These are phyloP conservation scores for Laothoe populi DNA, from an alignment of 2,888 invertebrate species.

Conservation along the genomic window DNA sequence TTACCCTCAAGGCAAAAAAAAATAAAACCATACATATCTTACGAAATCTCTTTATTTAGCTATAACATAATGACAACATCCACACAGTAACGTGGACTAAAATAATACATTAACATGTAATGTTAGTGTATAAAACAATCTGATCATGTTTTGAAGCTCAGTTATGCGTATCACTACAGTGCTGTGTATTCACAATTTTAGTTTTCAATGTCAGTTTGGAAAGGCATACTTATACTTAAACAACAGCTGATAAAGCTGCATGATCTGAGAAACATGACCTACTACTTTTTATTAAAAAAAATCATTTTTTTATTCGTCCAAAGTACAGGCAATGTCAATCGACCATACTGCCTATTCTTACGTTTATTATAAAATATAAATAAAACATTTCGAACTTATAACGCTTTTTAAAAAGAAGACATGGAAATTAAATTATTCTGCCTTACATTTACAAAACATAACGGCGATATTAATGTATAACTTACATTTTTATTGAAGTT, in stretches of 20 bases:
- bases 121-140: conserved; percentile 81
- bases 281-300: neutral
- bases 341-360: no score
- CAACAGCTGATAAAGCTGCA: neutral
- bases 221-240: conserved; percentile 31
- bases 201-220: conserved; percentile 70
- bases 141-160: conserved; percentile 74
- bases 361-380: neutral
- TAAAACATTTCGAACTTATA: no score
- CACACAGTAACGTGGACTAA: conserved; percentile 51
- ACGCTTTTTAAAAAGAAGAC: no score
- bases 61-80: conserved; percentile 76
- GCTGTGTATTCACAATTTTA: conserved; percentile 75
- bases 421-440: no score
- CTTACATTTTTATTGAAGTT: no score
- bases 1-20: neutral
- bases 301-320: neutral
- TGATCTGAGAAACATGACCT: neutral
- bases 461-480: no score
- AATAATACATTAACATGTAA: conserved; percentile 58
- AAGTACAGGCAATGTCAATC: no score
- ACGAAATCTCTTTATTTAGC: conserved; percentile 79
- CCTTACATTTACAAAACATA: no score
- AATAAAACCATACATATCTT: conserved; percentile 49
- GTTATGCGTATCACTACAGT: conserved; percentile 84